Percentiles rank a stretch among this genome's conserved stretches.
These are phyloP conservation scores for Watsonalla binaria DNA, from an alignment of 2,888 invertebrate genomes.

Conservation along the genomic window DNA sequence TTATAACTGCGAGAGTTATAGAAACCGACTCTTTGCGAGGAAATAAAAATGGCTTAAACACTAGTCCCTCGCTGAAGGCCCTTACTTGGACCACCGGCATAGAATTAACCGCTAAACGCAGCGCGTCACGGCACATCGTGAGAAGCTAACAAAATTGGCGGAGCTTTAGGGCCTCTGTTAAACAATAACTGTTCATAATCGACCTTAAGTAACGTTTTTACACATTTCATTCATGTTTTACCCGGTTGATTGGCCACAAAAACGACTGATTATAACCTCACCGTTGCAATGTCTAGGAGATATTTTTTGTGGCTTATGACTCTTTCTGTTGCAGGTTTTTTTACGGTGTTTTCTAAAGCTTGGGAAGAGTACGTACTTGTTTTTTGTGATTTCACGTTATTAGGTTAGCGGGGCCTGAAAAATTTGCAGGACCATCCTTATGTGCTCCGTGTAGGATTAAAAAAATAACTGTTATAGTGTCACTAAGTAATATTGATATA, in stretches of 20 bases:
- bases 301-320: background rate
- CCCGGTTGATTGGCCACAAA: background rate
- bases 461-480: too few species aligned
- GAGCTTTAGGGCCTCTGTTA: background rate
- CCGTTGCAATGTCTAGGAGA: background rate
- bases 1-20: too few species aligned
- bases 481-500: too few species aligned
- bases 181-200: background rate
- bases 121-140: background rate
- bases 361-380: too few species aligned
- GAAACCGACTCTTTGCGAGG: too few species aligned
- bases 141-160: background rate
- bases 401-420: background rate
- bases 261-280: background rate
- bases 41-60: too few species aligned
- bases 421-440: too few species aligned
- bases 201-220: background rate
- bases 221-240: background rate
- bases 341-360: background rate
- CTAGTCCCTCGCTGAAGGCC: too few species aligned
- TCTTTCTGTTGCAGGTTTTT: background rate
- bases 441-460: too few species aligned
- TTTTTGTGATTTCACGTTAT: background rate
- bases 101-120: background rate
- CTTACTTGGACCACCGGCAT: background rate